A percentile compares a stretch with the other conserved stretches of the same genome.
These are phyloP conservation scores for Melanchra persicariae DNA, from an alignment of 2,888 invertebrate genomes.

Conservation along the genomic window DNA sequence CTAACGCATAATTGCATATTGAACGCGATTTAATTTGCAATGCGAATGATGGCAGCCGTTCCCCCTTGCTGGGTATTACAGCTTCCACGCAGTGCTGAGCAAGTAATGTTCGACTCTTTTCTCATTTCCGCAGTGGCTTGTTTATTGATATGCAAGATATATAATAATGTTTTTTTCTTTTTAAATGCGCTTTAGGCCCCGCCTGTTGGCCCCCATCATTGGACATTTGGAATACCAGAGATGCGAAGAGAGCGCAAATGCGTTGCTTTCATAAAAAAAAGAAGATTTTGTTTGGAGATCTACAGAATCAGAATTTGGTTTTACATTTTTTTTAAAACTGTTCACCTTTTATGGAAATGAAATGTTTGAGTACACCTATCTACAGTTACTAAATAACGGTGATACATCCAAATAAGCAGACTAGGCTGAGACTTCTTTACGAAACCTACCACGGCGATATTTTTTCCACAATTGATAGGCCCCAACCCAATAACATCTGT, in stretches of 20 bases:
- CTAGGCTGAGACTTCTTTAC: neutral
- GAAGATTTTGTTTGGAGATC: too few relatives aligned
- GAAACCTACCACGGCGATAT: neutral
- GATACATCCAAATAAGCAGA: neutral
- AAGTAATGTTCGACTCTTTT: constrained; percentile 2
- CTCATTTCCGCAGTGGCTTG: constrained; percentile 28
- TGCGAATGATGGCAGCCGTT: constrained; percentile 38
- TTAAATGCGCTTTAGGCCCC: neutral
- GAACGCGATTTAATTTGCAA: constrained; percentile 38
- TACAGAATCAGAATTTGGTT: too few relatives aligned
- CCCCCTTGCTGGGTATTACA: constrained; percentile 12
- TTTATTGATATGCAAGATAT: constrained; percentile 3
- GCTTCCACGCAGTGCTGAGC: constrained; percentile 22
- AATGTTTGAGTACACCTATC: neutral
- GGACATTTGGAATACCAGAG: neutral
- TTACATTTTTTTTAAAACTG: neutral
- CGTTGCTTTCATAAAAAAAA: too few relatives aligned
- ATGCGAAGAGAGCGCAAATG: neutral
- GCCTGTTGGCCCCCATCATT: neutral
- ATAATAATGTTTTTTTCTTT: neutral
- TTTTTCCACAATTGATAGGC: too few relatives aligned
- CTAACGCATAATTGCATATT: constrained; percentile 45
- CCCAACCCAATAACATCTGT: too few relatives aligned
- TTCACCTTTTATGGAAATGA: neutral
- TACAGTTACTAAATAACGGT: constrained; percentile 17